phyloP scores from a whole-genome alignment of 1,140 invertebrate species.

The Papilio machaon region DNA sequence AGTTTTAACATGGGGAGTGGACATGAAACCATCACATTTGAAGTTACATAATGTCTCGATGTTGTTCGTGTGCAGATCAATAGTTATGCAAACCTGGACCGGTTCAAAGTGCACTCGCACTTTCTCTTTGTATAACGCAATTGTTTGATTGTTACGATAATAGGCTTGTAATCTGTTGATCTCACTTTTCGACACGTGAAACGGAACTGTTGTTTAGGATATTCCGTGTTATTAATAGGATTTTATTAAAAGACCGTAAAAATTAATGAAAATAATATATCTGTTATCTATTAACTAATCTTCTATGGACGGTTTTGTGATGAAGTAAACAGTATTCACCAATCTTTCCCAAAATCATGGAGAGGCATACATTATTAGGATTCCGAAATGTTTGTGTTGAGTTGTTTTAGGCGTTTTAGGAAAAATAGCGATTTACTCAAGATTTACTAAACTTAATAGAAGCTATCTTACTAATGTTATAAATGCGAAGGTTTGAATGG shows the following conservation, averaged over 20 bases:
- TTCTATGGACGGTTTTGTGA: no score
- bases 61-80: conserved; percentile 15
- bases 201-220: not conserved
- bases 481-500: no score
- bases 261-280: not conserved
- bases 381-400: no score
- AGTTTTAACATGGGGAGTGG: not conserved
- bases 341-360: no score
- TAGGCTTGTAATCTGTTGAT: conserved; percentile 19
- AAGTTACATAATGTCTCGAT: conserved; percentile 9
- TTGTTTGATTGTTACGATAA: conserved; percentile 27
- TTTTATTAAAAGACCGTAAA: not conserved
- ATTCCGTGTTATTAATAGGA: not conserved
- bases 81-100: conserved; percentile 37
- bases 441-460: no score
- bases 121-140: conserved; percentile 38
- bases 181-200: conserved; percentile 5
- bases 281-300: not conserved
- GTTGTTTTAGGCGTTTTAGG: no score
- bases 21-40: conserved; percentile 17
- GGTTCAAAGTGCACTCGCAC: conserved; percentile 41
- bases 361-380: no score
- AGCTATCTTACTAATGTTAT: no score
- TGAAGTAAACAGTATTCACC: no score
- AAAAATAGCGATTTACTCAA: no score